These are phyloP conservation scores for Notothenia rossii DNA, from an alignment of 2,113 vertebrate species.

Conservation along the genomic window DNA sequence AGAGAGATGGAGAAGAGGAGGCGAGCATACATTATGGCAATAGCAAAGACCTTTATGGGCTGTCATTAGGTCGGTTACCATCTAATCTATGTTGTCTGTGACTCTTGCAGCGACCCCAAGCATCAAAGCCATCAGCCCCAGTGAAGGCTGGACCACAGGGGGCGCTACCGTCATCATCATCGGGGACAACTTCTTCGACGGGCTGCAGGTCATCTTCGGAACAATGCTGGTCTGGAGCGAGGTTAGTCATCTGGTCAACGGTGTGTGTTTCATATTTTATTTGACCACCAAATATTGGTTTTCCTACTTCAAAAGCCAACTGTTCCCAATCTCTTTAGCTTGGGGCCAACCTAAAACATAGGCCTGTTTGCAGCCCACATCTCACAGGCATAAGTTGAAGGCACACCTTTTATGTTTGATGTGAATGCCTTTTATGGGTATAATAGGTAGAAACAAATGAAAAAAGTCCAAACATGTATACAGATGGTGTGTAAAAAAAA, in stretches of 20 bases:
- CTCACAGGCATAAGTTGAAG: neutral
- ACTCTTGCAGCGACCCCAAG: constrained; percentile 88
- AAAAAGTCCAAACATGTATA: neutral
- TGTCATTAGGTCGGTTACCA: constrained; percentile 55
- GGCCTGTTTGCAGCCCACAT: neutral
- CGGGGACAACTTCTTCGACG: constrained; percentile 98
- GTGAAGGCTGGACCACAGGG: constrained; percentile 98
- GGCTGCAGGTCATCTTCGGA: constrained; percentile 98
- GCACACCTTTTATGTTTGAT: neutral
- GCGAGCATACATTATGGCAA: constrained; percentile 76
- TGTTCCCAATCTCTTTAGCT: neutral
- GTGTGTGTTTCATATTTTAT: neutral
- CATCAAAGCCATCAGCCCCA: constrained; percentile 99
- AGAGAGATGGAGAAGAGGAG: constrained; percentile 19
- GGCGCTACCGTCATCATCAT: constrained; percentile 98
- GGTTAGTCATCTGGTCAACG: constrained; percentile 83
- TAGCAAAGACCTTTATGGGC: constrained; percentile 54
- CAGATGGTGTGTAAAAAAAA: neutral
- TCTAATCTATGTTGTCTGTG: constrained; percentile 61
- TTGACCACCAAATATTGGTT: neutral
- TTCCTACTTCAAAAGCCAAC: neutral
- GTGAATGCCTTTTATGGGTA: neutral
- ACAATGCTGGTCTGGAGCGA: constrained; percentile 99
- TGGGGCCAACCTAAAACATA: neutral
- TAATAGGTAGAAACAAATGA: neutral